Conservation (phyloP, 2,888 invertebrate genomes). For the Epinotia ramella region DNA sequence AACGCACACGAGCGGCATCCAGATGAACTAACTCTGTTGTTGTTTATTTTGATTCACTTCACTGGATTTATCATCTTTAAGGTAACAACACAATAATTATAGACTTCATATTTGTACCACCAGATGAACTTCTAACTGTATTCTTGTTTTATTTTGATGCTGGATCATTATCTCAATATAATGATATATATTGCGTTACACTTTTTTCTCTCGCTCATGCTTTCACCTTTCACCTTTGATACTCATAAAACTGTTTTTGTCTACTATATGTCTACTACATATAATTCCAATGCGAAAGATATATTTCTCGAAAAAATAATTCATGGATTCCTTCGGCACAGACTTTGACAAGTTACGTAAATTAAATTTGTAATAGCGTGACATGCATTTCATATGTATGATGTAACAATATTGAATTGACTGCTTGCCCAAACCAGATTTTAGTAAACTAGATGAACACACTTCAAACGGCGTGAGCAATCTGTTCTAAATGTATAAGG, state of each 20-base stretch:
- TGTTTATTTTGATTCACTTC: neutral
- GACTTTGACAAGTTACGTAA: slow-evolving; percentile 14
- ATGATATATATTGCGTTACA: no score
- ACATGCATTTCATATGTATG: neutral
- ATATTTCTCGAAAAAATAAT: no score
- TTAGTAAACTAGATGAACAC: neutral
- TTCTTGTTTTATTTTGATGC: neutral
- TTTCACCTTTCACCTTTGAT: no score
- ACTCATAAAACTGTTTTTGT: no score
- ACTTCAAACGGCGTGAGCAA: no score
- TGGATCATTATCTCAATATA: no score
- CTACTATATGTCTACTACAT: no score
- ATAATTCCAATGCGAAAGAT: no score
- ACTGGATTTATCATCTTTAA: neutral
- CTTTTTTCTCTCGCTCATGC: no score
- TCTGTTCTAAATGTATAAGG: no score
- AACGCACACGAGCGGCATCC: slow-evolving; percentile 19
- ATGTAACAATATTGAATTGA: neutral
- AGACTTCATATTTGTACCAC: neutral
- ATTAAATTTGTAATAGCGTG: slow-evolving; percentile 5
- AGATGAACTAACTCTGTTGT: slow-evolving; percentile 19
- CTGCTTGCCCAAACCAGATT: slow-evolving; percentile 1
- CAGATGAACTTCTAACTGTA: no score
- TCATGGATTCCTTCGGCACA: neutral
- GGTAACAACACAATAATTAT: neutral